These are phyloP conservation scores for Pollimyrus isidori DNA, from an alignment of 2,113 vertebrate species.

Conservation along the genomic window DNA sequence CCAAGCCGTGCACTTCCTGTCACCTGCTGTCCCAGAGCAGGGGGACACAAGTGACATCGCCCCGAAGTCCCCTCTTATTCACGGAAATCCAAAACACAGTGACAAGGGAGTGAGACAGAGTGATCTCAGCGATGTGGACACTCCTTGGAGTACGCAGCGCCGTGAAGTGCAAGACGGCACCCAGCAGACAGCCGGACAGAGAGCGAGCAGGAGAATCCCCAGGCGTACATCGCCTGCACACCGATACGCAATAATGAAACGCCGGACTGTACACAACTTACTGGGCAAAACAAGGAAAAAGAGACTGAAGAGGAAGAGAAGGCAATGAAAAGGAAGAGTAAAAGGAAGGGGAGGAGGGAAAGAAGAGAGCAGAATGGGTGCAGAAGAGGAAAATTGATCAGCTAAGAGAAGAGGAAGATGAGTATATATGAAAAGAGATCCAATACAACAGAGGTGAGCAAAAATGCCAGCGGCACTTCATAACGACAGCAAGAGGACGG, in stretches of 20 bases:
- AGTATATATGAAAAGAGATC: not conserved
- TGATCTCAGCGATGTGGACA: too few species aligned
- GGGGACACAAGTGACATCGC: not conserved
- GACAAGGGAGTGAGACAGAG: not conserved
- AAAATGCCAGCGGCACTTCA: not conserved
- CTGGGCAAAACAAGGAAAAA: not conserved
- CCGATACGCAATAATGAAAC: not conserved
- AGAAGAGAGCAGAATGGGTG: not conserved
- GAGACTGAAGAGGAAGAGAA: not conserved
- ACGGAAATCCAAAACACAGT: not conserved
- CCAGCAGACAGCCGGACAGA: too few species aligned
- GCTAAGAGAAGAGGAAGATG: conserved; percentile 12
- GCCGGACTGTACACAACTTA: not conserved
- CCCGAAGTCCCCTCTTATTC: not conserved
- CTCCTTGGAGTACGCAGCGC: not conserved
- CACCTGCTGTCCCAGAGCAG: not conserved
- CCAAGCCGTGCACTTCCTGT: not conserved
- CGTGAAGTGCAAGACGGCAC: not conserved
- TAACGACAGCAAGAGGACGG: not conserved
- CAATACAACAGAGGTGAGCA: not conserved
- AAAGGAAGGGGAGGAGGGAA: not conserved
- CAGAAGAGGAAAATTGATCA: conserved; percentile 21
- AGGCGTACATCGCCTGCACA: not conserved
- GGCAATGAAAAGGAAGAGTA: conserved; percentile 8
- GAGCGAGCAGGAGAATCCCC: not conserved